Base-by-base conservation (phyloP, 2,113 vertebrate species). In the Anser cygnoides region DNA sequence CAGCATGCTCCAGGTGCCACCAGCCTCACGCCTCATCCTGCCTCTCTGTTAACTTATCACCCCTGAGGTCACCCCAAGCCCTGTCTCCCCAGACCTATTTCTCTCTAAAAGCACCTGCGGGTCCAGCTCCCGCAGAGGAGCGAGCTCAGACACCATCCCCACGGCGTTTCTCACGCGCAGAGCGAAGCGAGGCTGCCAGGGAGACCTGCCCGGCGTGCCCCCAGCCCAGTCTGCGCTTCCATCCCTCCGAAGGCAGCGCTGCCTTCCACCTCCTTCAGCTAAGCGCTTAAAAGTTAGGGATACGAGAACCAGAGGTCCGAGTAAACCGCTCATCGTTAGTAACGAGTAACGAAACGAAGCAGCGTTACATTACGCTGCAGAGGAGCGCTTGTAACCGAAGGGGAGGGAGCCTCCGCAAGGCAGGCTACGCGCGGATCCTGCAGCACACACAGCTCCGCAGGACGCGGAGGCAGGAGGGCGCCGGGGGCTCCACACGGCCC, bases 361-460 rank as follows among this genome's bases (percentile, higher is more conserved):
- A 1, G 70, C 50, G 1, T 13, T 39, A 1, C 9, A 8, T 1
- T 4, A 49, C 21, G 4, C 46, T 21, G 13, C 44, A 9, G 26
- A 44, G 20, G 21, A 5, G 6, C 1, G 50, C 15, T n/a, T 19
- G 13, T 3, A 19, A 41, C 28, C 3, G 29, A 22, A 19, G 33
- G 44, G 52, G 18, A 12, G 8, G 59, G 21, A 62, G 29, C 23
- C 46, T 41, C 4, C 23, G 1, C 0, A 23, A 0, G 11, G 10
- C 41, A 16, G 1, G 3, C 52, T 4, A n/a, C 0, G 58, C 7
- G 28, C 43, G 16, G 85, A 6, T 0, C 2, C 18, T 3, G 18
- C 0, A 31, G 52, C 41, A n/a, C 0, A n/a, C 39, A 6, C 46
- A 6, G 62, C 10, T 8, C 19, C 43, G 12, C 66, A 25, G 31